phyloP scores from a whole-genome alignment of 1,140 invertebrate genomes.

The Rhagoletis pomonella region DNA sequence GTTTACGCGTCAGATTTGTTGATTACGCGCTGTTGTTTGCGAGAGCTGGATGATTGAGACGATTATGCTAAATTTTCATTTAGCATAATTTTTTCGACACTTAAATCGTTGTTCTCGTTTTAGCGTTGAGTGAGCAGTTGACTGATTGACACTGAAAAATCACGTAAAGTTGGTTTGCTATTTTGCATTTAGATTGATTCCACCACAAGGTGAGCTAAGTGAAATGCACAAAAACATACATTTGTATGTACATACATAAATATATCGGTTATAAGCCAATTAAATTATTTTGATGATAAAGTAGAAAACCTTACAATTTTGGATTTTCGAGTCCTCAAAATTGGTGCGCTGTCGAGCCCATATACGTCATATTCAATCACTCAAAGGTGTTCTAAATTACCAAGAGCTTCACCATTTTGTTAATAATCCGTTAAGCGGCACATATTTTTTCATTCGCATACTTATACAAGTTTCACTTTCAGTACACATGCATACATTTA shows the following conservation, averaged over 20 bases:
- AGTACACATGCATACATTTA: not conserved
- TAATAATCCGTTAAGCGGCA: not conserved
- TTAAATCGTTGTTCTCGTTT: not conserved
- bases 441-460: not conserved
- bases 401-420: not conserved
- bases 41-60: not conserved
- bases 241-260: too few species aligned
- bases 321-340: too few species aligned
- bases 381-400: not conserved
- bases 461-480: too few species aligned
- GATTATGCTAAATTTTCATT: slow-evolving; percentile 8
- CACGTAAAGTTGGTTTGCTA: slow-evolving; percentile 6
- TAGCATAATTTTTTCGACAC: not conserved
- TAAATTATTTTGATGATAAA: too few species aligned
- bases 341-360: not conserved
- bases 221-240: not conserved
- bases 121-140: not conserved
- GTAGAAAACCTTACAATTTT: too few species aligned
- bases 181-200: slow-evolving; percentile 13
- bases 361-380: not conserved
- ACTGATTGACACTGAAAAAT: slow-evolving; percentile 14
- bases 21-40: not conserved
- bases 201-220: not conserved
- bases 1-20: slow-evolving; percentile 40
- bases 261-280: too few species aligned